Conservation (phyloP, 2,113 vertebrate species). For the Meleagris gallopavo region DNA sequence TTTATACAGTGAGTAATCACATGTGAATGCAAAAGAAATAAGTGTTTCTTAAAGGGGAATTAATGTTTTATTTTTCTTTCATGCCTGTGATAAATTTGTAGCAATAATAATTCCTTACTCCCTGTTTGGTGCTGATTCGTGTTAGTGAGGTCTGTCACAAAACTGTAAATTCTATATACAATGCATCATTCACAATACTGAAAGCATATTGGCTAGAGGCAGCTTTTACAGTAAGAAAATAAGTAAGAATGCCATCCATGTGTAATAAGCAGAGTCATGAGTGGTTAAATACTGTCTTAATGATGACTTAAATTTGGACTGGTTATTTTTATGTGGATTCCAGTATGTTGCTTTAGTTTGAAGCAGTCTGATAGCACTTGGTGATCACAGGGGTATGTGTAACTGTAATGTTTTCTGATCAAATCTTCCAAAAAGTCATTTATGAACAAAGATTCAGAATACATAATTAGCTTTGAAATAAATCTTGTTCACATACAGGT, state of each 20-base stretch:
- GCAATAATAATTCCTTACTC: neutral
- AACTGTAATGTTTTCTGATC: neutral
- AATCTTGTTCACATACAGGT: neutral
- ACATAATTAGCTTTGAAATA: neutral
- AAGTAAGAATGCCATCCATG: slow-evolving; percentile 1
- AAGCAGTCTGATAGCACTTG: neutral
- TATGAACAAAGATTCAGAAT: neutral
- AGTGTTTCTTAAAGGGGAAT: neutral
- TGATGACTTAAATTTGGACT: neutral
- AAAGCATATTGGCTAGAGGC: neutral
- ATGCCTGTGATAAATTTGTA: neutral
- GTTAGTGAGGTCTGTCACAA: neutral
- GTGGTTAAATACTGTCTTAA: neutral
- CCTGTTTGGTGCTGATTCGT: neutral
- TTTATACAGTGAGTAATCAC: neutral
- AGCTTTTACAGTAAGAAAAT: neutral
- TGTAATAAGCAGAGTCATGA: neutral
- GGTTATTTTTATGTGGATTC: neutral
- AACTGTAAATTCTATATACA: neutral
- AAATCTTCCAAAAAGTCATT: neutral
- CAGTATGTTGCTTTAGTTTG: neutral
- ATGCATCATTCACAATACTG: neutral
- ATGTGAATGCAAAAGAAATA: neutral
- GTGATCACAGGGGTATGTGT: rapidly evolving
- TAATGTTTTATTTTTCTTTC: neutral